Base-by-base conservation (phyloP, 2,888 invertebrate species). In the Ametastegia equiseti region DNA sequence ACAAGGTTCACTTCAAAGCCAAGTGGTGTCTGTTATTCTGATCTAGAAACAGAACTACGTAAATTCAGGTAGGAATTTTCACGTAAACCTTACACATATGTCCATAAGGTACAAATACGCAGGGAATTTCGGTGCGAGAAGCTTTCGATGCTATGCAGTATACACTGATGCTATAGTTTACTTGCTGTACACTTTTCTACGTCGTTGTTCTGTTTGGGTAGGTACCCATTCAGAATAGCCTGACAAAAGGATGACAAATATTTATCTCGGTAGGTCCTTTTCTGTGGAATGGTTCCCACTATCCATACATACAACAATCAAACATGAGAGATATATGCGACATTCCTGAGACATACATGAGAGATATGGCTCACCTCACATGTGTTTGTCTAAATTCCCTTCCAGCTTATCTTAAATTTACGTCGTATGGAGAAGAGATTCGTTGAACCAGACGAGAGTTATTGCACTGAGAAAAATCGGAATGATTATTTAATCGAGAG, bases 171-270 rank as follows among this genome's bases (percentile, higher is more conserved):
- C n/a, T n/a, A n/a, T n/a, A n/a, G 6, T 63, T 63, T 63, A 63
- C 33, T 33, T 33, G 30, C 33, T 33, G 63, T 63, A 30, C 63
- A 33, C 33, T 63, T 33, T 63, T 63, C 33, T n/a, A 3, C 33
- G 33, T 23, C 23, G 33, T 33, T 23, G 30, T 63, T 63, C 63
- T 33, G 33, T 63, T 33, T 63, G 63, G 33, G 33, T 63, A 33
- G 33, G 33, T 63, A 27, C 63, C 63, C 33, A 33, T 63, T 33
- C 63, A 63, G 63, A 63, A 63, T 63, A 63, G 63, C 63, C 63
- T 63, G 0, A 1, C 63, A 7, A 63, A 45, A 33, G 33, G 33
- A 33, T 30, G 33, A n/a, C 30, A 63, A 63, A 63, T 33, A 63
- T 63, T 63, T 33, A 63, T 63, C 63, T 63, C n/a, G 27, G 63